Conservation (phyloP, 2,113 vertebrate genomes). For the Thunnus thynnus region DNA sequence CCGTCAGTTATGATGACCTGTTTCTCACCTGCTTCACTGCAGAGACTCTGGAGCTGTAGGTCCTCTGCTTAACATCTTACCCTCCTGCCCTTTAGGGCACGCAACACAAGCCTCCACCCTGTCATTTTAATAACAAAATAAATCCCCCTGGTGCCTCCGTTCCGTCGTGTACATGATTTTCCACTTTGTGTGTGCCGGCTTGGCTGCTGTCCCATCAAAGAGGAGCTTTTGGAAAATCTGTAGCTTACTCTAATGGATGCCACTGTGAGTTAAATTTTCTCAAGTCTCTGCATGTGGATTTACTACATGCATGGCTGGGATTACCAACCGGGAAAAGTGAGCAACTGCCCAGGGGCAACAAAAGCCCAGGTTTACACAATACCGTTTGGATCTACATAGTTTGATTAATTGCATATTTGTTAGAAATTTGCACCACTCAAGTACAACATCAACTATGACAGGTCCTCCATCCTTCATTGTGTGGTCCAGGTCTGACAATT, state of each 20-base stretch:
- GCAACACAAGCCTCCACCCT: background rate
- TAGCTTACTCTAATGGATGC: background rate
- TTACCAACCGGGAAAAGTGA: no score
- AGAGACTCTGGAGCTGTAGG: background rate
- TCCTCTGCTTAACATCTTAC: background rate
- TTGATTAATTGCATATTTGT: no score
- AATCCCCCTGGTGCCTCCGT: conserved; percentile 3
- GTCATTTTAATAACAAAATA: conserved; percentile 27
- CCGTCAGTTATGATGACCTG: background rate
- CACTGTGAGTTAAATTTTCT: background rate
- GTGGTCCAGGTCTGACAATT: no score
- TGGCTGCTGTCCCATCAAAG: background rate
- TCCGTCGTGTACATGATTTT: conserved; percentile 35
- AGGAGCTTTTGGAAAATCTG: conserved; percentile 14
- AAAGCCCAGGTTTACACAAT: no score
- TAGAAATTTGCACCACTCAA: no score
- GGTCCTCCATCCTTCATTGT: no score
- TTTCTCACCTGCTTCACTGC: background rate
- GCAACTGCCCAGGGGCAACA: no score
- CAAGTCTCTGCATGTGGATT: background rate
- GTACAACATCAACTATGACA: no score
- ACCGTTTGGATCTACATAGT: no score
- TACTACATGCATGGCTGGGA: background rate
- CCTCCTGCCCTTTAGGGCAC: background rate
- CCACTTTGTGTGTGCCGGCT: conserved; percentile 35